Percentiles rank a stretch among this genome's conserved stretches.
These are phyloP conservation scores for Pollenia angustigena DNA, from an alignment of 2,888 invertebrate genomes.

Conservation along the genomic window DNA sequence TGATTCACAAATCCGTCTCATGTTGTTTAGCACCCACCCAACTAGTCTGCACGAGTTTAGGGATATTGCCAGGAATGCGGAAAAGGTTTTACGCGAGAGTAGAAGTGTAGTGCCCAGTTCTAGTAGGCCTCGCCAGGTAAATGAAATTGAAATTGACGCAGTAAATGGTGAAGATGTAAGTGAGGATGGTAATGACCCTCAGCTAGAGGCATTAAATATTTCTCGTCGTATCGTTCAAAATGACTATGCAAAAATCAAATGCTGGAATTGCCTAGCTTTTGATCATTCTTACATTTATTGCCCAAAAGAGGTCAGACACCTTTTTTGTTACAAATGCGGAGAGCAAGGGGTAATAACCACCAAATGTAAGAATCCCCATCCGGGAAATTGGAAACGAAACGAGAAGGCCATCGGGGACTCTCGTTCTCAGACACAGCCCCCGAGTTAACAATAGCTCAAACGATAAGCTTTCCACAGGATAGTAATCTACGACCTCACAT, in stretches of 20 bases:
- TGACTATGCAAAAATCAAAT: background rate
- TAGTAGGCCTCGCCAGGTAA: too few species aligned
- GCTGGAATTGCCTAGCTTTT: too few species aligned
- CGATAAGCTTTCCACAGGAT: background rate
- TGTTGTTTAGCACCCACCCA: background rate
- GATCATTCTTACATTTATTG: too few species aligned
- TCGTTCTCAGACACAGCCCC: background rate
- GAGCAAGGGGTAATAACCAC: background rate
- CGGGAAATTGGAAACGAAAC: constrained; percentile 20
- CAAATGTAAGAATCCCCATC: background rate
- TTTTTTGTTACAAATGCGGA: too few species aligned
- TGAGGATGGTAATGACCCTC: too few species aligned
- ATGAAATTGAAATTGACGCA: too few species aligned
- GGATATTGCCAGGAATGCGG: background rate
- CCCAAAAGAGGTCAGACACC: too few species aligned
- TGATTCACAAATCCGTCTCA: background rate
- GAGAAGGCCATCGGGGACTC: background rate
- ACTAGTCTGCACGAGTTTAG: background rate
- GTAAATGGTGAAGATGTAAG: too few species aligned
- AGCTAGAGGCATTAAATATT: background rate
- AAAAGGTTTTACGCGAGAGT: background rate
- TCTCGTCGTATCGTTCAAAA: background rate
- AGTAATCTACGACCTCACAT: background rate
- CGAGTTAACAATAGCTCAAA: background rate
- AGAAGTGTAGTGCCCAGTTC: too few species aligned